A percentile compares a stretch with the other conserved stretches of the same genome.
phyloP scores from a whole-genome alignment of 2,113 vertebrate species.

The Morone saxatilis region DNA sequence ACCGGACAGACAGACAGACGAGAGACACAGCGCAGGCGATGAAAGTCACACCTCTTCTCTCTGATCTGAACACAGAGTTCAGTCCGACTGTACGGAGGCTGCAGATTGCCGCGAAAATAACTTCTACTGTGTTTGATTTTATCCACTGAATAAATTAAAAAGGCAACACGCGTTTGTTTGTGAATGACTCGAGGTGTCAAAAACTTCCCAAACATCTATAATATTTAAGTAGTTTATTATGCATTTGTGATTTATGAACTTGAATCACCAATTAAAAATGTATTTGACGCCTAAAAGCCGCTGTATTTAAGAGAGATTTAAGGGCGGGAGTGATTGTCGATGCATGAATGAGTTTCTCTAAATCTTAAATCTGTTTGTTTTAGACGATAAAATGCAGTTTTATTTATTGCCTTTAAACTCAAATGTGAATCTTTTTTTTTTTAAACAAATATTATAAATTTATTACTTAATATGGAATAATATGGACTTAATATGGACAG shows the following conservation, averaged over 20 bases:
- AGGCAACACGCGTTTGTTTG: not conserved
- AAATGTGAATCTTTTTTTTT: not conserved
- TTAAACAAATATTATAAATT: not conserved
- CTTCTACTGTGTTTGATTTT: no score
- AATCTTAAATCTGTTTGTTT: not conserved
- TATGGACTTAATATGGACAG: no score
- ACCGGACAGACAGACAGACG: not conserved
- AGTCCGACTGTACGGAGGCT: not conserved
- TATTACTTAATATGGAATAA: not conserved
- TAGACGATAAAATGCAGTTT: not conserved
- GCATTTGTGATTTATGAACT: not conserved
- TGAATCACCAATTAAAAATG: not conserved
- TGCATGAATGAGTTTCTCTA: no score
- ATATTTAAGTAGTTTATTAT: not conserved
- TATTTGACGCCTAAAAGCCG: not conserved
- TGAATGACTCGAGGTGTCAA: not conserved
- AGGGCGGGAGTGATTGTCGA: not conserved
- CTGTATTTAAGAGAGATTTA: not conserved
- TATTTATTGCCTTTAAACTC: not conserved
- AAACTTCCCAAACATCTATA: not conserved
- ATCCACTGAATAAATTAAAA: not conserved
- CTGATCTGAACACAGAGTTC: constrained; percentile 16
- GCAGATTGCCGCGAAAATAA: not conserved
- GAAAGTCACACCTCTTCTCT: not conserved
- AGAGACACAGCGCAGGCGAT: accelerated